Conservation (phyloP, 2,888 invertebrate genomes). For the Trichopoda pennipes region DNA sequence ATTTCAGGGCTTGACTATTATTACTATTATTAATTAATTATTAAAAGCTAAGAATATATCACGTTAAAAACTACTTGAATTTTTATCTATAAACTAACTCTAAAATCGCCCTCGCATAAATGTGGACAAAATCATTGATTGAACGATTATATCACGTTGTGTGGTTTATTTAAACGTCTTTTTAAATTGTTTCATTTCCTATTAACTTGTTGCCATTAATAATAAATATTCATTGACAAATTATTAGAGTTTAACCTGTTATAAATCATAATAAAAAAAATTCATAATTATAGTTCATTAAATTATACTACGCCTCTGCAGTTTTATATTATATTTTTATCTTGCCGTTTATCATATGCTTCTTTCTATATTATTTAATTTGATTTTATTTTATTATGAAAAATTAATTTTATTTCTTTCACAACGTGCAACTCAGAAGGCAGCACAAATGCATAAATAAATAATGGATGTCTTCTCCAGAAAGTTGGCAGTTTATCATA, state of each 20-base stretch:
- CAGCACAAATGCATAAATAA: constrained; percentile 40
- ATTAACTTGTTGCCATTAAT: constrained; percentile 51
- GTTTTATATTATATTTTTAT: constrained; percentile 32
- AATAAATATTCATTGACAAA: constrained; percentile 64
- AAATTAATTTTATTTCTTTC: constrained; percentile 14
- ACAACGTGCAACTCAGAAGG: constrained; percentile 5
- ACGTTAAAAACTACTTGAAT: too few species aligned
- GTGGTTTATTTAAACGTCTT: constrained; percentile 9
- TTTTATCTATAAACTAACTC: neutral
- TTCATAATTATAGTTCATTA: constrained; percentile 62
- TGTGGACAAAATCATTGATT: neutral
- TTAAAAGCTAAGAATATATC: too few species aligned
- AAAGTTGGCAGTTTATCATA: constrained; percentile 68
- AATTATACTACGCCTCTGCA: constrained; percentile 54
- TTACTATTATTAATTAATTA: too few species aligned
- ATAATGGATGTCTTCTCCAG: constrained; percentile 65
- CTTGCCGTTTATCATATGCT: constrained; percentile 1
- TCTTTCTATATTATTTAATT: constrained; percentile 27
- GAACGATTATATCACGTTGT: constrained; percentile 20
- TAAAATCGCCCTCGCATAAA: neutral
- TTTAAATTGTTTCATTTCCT: neutral
- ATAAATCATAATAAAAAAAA: constrained; percentile 62
- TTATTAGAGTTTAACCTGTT: constrained; percentile 54
- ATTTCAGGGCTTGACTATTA: too few species aligned
- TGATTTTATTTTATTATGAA: constrained; percentile 1